Evolutionary conservation across 2,888 invertebrate genomes (phyloP).

Genomic region (Ormyrus nitidulus): DNA sequence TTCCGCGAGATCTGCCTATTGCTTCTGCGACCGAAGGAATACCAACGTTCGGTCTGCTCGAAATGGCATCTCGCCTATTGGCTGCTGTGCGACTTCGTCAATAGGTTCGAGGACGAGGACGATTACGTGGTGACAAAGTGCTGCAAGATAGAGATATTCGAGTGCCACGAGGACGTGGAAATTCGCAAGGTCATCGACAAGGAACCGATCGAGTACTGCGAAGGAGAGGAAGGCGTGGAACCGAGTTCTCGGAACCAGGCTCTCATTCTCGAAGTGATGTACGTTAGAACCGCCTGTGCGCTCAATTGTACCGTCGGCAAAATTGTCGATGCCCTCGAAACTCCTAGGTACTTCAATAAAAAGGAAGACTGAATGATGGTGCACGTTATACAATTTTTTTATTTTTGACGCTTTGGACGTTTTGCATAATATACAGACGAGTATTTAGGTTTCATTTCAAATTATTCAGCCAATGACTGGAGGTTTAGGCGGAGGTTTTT

Average conservation of each 20-base stretch:
- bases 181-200: not conserved
- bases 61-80: conserved; percentile 55
- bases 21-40: conserved; percentile 16
- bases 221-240: not conserved
- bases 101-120: conserved; percentile 64
- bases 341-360: conserved; percentile 59
- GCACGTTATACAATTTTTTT: not conserved
- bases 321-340: conserved; percentile 61
- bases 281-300: conserved; percentile 60
- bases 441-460: conserved; percentile 14
- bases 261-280: conserved; percentile 61
- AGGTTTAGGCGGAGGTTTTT: too few relatives aligned
- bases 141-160: not conserved
- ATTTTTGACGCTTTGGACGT: not conserved
- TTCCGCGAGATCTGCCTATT: conserved; percentile 30
- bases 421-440: too few relatives aligned
- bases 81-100: conserved; percentile 60
- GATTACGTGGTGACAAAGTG: conserved; percentile 47
- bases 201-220: too few relatives aligned
- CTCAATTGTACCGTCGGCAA: conserved; percentile 59
- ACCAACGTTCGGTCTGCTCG: not conserved
- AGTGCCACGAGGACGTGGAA: not conserved
- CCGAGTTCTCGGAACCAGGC: not conserved
- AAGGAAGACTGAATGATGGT: not conserved
- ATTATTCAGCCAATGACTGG: not conserved